Evolutionary conservation across 2,888 invertebrate species (phyloP), one percentile per base, ranked within the genome.

Genomic region (Alsophila aescularia): DNA sequence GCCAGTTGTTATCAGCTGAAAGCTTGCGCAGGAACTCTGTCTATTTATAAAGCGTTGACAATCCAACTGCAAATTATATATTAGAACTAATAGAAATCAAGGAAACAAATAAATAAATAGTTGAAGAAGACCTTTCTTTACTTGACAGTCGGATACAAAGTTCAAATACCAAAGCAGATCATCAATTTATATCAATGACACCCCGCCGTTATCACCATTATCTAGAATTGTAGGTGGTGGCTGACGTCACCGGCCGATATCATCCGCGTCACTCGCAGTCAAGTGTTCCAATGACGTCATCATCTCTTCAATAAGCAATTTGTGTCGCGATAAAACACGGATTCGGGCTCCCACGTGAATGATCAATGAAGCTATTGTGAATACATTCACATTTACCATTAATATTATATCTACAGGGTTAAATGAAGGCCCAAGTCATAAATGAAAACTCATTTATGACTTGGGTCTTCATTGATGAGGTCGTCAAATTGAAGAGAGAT

Each of bases 281-380:
- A 29, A 57, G 57, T 52, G 57, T 21, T 24, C 14, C 12, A 27
- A 14, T 48, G 48, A 52, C 57, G 52, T 44, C 57, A 57, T 35
- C 36, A 27, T 2, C 15, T 13, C 39, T 57, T 39, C 43, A 39
- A 56, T 42, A 39, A 3, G 14, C 50, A 41, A 55, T 55, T 45
- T 50, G 36, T 18, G 24, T 50, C 15, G 15, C 27, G 40, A 50
- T 50, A 56, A 41, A 50, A 45, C 43, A n/a, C 13, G 13, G 39
- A 10, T 37, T 39, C 40, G 10, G 8, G n/a, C 32, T 12, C 37
- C 48, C 24, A 42, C 47, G 47, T 35, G 24, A 2, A 31, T 40
- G 41, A 48, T 36, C 36, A 32, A 10, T 15, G 15, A 15, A 18
- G 29, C 15, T 31, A 16, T 13, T 29, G 3, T 24, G 35, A n/a